Conservation (phyloP, 2,888 invertebrate species). For the Eilema caniola region DNA sequence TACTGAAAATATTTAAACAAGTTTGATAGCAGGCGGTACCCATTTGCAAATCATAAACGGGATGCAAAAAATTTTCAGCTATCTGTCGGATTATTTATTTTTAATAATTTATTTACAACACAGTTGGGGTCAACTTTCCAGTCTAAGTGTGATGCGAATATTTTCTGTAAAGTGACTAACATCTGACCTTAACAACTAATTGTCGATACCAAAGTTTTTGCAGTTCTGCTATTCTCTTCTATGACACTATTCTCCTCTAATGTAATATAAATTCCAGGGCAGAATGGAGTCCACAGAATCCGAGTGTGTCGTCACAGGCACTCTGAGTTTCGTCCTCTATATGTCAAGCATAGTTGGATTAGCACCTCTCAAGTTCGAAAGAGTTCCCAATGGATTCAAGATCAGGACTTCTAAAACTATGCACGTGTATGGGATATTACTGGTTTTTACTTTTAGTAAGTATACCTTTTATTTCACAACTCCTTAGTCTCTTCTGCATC, state of each 20-base stretch:
- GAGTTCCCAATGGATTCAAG: slow-evolving; percentile 14
- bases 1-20: no score
- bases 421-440: slow-evolving; percentile 10
- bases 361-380: slow-evolving; percentile 13
- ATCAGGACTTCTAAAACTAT: slow-evolving; percentile 10
- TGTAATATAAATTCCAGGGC: not conserved
- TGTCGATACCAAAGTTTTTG: no score
- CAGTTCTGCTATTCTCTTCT: not conserved
- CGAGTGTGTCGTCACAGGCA: slow-evolving; percentile 13
- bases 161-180: no score
- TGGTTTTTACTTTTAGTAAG: slow-evolving; percentile 11
- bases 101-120: no score
- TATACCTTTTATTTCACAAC: not conserved
- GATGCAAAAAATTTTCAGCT: no score
- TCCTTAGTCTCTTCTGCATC: no score
- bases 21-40: no score
- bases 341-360: slow-evolving; percentile 9
- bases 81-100: no score
- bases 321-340: slow-evolving; percentile 12
- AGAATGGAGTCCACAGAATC: slow-evolving; percentile 57
- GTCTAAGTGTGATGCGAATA: no score
- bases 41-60: no score
- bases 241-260: not conserved
- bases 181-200: no score
- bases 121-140: no score